phyloP scores from a whole-genome alignment of 2,888 invertebrate genomes.

The Masnerella sp. region DNA sequence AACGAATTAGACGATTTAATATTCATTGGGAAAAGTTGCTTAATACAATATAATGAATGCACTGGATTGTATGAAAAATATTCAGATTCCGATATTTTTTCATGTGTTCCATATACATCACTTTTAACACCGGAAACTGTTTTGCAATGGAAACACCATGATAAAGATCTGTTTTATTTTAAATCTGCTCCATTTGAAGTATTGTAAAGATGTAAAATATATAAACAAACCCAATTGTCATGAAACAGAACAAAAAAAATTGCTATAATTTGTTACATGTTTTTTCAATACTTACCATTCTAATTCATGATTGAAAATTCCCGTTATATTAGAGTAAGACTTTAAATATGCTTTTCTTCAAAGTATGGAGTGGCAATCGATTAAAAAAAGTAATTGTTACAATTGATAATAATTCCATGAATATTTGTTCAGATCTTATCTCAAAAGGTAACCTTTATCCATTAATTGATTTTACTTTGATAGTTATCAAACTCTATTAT shows the following conservation, averaged over 20 bases:
- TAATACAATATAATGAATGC: not conserved
- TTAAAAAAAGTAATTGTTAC: slow-evolving; percentile 1
- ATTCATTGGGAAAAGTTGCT: not conserved
- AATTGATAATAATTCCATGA: not conserved
- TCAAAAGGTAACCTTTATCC: not conserved
- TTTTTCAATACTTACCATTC: no score
- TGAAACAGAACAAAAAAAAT: no score
- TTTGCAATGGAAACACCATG: slow-evolving; percentile 2
- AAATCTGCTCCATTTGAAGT: slow-evolving; percentile 4
- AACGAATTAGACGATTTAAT: not conserved
- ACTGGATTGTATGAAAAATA: not conserved
- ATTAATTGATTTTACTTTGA: slow-evolving; percentile 1
- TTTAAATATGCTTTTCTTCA: slow-evolving; percentile 4
- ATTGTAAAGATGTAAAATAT: not conserved
- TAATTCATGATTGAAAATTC: no score
- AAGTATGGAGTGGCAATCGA: slow-evolving; percentile 2
- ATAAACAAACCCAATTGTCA: no score
- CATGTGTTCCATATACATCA: not conserved
- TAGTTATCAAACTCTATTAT: no score
- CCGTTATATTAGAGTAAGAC: not conserved
- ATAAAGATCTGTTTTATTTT: not conserved
- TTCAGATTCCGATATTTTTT: not conserved
- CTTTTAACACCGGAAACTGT: not conserved
- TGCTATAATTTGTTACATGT: no score
- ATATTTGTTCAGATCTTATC: not conserved